Base-by-base conservation (phyloP, 2,113 vertebrate genomes). In the Myotis yumanensis region DNA sequence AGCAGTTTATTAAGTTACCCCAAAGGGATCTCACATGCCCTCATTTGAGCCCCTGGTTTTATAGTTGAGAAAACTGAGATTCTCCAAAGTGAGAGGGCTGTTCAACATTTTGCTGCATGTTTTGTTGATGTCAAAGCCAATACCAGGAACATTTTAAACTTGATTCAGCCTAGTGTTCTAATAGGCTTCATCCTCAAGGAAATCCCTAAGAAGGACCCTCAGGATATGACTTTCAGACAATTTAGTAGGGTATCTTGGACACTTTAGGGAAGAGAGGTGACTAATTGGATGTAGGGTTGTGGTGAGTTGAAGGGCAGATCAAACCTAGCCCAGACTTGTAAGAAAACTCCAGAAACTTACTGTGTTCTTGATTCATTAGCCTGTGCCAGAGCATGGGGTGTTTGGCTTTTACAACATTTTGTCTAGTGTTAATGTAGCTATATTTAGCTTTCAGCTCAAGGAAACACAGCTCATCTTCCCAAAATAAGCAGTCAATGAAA, bases 151-250 rank as follows among this genome's bases (percentile, higher is more conserved):
- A 43, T 86, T 76, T 77, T 32, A 43, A 86, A 64, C 35, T 82
- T 59, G 11, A 52, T 8, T 79, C n/a, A 43, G 46, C 2, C 37
- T 75, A 57, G 17, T 69, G 1, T 51, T 89, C 43, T 71, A 71
- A 71, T 37, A 23, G 32, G 12, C n/a, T 91, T 81, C 17, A 90
- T 86, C 54, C 25, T 89, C 30, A 91, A 85, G 72, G 85, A 93
- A 81, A 89, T 69, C 15, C 51, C 66, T 64, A 85, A 81, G 25
- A 37, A 69, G 4, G 22, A 91, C 12, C 2, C n/a, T 88, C 11
- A 43, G 37, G 8, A 9, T 85, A 35, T 66, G 48, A 77, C 8
- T 43, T 52, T 79, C 51, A 92, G 52, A 86, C 3, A 51, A 46
- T 35, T 54, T 5, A 75, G 18, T 32, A 75, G 9, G 28, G 25